phyloP scores from a whole-genome alignment of 2,113 vertebrate genomes.

The Melanerpes formicivorus region DNA sequence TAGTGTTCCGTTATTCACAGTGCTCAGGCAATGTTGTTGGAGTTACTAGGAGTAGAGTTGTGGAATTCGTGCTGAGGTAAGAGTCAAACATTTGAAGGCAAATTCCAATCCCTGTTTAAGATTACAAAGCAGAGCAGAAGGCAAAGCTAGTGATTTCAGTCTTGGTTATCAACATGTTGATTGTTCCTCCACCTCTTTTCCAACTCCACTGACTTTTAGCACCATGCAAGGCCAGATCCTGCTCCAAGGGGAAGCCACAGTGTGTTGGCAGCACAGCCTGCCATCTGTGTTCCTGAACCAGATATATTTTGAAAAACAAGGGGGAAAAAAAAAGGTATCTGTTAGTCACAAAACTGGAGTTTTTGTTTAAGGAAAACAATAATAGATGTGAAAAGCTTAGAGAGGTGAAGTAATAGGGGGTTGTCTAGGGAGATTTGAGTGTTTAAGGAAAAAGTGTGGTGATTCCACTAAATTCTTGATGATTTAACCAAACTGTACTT shows the following conservation, averaged over 20 bases:
- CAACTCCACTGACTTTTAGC: neutral
- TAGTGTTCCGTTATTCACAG: neutral
- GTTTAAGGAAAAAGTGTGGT: neutral
- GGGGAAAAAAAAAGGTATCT: accelerated
- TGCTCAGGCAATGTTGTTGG: neutral
- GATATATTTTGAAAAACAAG: neutral
- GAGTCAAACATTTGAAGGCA: neutral
- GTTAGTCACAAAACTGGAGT: neutral
- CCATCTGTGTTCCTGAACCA: neutral
- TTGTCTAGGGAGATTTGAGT: neutral
- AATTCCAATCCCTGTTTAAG: neutral
- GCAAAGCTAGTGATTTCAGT: neutral
- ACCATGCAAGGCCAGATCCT: neutral
- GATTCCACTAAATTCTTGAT: neutral
- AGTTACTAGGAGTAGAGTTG: neutral
- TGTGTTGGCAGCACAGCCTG: neutral
- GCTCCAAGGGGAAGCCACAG: accelerated
- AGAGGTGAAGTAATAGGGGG: neutral
- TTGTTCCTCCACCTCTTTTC: neutral
- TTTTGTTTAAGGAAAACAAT: neutral
- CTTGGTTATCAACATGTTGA: neutral
- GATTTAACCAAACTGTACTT: neutral
- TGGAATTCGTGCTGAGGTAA: neutral
- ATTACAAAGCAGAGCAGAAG: neutral
- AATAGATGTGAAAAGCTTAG: neutral